Evolutionary conservation across 1,140 invertebrate genomes (phyloP), one percentile per base, ranked within the genome.

Genomic region (Dendroctonus valens): DNA sequence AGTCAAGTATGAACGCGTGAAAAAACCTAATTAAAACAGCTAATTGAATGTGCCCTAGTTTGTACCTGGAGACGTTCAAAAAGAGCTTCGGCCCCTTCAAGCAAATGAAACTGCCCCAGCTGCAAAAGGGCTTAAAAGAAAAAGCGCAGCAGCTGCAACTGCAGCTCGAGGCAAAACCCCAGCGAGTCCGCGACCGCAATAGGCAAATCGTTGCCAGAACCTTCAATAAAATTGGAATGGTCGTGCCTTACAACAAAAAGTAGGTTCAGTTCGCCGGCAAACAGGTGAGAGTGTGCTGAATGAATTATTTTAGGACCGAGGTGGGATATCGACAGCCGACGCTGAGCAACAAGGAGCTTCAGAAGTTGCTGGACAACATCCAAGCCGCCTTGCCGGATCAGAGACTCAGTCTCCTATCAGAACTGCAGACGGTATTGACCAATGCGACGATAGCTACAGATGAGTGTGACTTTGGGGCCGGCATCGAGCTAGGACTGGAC

Each of bases 401-500:
- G 64, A 86, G 85, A 72, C 82, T 81, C 65, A 81, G 73, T 70
- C 79, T 81, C 67, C 81, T 87, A 67, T 85, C 81, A 62, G 82
- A 87, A 7, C 75, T 97, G 5, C 89, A 94, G 70, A 88, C 90
- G 70, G 79, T 94, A 7, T 84, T 94, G 38, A 92, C 89, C 42
- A 86, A 86, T 71, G 87, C 92, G 6, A 92, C 87, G 74, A 95
- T 95, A 78, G 93, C 94, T 2, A 89, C 91, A 67, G 95, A 97
- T 78, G 95, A 97, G 79, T 94, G 91, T 77, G 95, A 97, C 79
- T 96, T 95, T 81, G 95, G 94, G 0, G 94, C 91, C 54, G 90
- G 92, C 5, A 75, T 97, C 2, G 94, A 98, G 80, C 80, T 95
- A 38, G 94, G 92, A 0, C 85, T 94, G 41, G 87, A 94, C 79